Evolutionary conservation across 1,140 invertebrate species (phyloP).

Genomic region (Cydia fagiglandana): DNA sequence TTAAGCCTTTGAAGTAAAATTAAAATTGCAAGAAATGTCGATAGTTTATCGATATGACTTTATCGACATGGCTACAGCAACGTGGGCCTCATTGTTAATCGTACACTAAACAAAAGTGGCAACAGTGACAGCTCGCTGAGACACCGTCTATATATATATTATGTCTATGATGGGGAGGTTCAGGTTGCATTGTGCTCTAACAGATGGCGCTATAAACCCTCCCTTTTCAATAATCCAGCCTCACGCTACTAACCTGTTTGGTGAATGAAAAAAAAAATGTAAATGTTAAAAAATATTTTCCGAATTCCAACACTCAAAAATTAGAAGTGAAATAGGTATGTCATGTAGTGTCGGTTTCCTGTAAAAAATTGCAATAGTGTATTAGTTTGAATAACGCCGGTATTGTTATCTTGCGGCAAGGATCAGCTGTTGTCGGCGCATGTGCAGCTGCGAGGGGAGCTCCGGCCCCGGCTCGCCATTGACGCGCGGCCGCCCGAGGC

Average conservation of each 20-base stretch:
- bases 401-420: conserved; percentile 47
- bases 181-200: neutral
- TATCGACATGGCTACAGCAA: too few species aligned
- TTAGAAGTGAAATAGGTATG: conserved; percentile 10
- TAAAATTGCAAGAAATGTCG: too few species aligned
- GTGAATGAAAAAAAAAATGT: conserved; percentile 5
- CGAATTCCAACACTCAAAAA: conserved; percentile 17
- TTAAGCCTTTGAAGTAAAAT: too few species aligned
- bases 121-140: too few species aligned
- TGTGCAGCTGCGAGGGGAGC: conserved; percentile 57
- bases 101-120: too few species aligned
- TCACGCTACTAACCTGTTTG: neutral
- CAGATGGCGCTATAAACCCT: neutral
- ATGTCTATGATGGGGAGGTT: too few species aligned
- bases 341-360: conserved; percentile 10
- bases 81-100: too few species aligned
- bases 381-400: conserved; percentile 41
- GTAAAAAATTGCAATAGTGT: conserved; percentile 3
- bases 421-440: conserved; percentile 75
- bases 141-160: too few species aligned
- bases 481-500: conserved; percentile 51
- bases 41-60: too few species aligned
- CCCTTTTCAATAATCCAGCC: neutral
- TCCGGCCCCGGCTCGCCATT: conserved; percentile 48
- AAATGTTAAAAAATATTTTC: neutral